These are phyloP conservation scores for Cephus rjabovi DNA, from an alignment of 2,888 invertebrate species.

Conservation along the genomic window DNA sequence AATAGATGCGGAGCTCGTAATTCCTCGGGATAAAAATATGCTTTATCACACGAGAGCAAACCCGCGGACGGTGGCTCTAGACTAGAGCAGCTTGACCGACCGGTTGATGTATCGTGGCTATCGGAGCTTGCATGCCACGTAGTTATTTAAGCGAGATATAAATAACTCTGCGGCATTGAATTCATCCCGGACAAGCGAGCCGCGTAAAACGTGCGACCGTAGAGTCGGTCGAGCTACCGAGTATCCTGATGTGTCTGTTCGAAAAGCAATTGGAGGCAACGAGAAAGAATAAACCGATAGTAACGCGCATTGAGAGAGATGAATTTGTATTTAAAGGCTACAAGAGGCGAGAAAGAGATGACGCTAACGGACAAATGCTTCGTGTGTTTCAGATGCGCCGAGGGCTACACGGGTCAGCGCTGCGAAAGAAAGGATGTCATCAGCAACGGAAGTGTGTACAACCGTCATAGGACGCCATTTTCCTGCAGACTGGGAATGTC, in stretches of 20 bases:
- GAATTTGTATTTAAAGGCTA: too few species aligned
- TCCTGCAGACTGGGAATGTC: slow-evolving; percentile 84
- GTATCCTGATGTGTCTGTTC: too few species aligned
- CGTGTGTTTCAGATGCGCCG: slow-evolving; percentile 76
- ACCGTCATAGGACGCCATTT: slow-evolving; percentile 71
- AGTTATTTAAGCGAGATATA: slow-evolving; percentile 47
- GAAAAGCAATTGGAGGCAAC: too few species aligned
- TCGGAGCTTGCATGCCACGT: slow-evolving; percentile 29
- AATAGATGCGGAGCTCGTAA: slow-evolving; percentile 31
- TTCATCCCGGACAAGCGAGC: slow-evolving; percentile 30
- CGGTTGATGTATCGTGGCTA: neutral
- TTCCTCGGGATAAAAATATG: slow-evolving; percentile 47
- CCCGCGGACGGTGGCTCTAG: too few species aligned
- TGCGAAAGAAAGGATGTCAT: slow-evolving; percentile 85
- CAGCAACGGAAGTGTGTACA: slow-evolving; percentile 83
- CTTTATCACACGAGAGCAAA: slow-evolving; percentile 34
- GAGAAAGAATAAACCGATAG: too few species aligned
- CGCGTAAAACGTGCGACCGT: too few species aligned
- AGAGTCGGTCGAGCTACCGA: too few species aligned
- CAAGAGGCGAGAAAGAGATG: too few species aligned
- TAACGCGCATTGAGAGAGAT: too few species aligned
- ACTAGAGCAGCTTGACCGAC: slow-evolving; percentile 3
- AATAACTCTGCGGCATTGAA: slow-evolving; percentile 27
- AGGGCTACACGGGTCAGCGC: slow-evolving; percentile 82
- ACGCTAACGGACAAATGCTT: too few species aligned